Conservation (phyloP, 2,888 invertebrate genomes). For the Galerucella nymphaeae region DNA sequence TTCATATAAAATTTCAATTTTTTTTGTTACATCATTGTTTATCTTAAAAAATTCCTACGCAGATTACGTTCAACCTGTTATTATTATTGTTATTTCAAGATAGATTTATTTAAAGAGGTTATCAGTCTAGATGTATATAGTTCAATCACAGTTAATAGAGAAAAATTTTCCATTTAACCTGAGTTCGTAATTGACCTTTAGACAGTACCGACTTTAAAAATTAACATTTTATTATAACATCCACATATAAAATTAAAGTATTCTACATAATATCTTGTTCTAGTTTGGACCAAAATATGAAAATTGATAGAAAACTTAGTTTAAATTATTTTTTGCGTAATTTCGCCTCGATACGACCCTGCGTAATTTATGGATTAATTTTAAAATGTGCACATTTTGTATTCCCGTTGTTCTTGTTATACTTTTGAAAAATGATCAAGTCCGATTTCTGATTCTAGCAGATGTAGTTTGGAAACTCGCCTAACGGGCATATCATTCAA, state of each 20-base stretch:
- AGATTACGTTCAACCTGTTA: not conserved
- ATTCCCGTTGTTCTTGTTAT: too few relatives aligned
- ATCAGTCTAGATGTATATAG: not conserved
- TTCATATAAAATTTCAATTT: too few relatives aligned
- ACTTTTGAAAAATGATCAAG: too few relatives aligned
- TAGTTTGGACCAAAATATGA: too few relatives aligned
- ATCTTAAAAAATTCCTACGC: not conserved
- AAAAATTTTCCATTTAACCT: slow-evolving; percentile 2
- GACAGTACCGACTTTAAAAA: not conserved
- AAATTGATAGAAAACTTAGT: too few relatives aligned
- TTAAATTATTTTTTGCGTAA: not conserved
- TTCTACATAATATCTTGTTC: too few relatives aligned
- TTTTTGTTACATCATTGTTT: not conserved
- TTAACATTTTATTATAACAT: too few relatives aligned
- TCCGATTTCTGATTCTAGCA: too few relatives aligned
- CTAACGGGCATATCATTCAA: not conserved
- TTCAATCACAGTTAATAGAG: slow-evolving; percentile 7
- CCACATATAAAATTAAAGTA: too few relatives aligned
- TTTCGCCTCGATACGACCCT: not conserved
- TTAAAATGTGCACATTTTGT: too few relatives aligned
- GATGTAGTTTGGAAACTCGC: too few relatives aligned
- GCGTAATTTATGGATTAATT: not conserved
- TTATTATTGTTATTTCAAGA: not conserved
- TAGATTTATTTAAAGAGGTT: slow-evolving; percentile 10
- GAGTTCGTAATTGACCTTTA: not conserved